Evolutionary conservation across 2,113 vertebrate species (phyloP).

Genomic region (Serilophus lunatus): DNA sequence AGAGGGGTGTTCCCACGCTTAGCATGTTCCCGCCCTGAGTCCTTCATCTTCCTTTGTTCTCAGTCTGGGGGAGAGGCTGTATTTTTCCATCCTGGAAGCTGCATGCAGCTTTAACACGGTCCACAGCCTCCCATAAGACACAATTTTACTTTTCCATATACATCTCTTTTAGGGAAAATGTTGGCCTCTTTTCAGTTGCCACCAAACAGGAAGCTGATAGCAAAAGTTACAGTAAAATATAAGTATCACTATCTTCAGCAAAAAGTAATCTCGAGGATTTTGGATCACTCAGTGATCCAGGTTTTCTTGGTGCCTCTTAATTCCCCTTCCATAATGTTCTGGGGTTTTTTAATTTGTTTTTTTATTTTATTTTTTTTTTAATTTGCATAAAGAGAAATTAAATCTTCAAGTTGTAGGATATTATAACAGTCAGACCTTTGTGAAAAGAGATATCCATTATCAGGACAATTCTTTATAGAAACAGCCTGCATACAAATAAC

Average conservation of each 20-base stretch:
- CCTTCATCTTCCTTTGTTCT: too few species aligned
- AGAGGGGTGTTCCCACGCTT: too few species aligned
- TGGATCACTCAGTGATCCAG: neutral
- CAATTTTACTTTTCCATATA: neutral
- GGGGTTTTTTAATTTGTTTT: neutral
- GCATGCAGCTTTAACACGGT: too few species aligned
- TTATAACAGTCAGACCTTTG: neutral
- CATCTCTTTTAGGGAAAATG: neutral
- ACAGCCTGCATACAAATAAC: neutral
- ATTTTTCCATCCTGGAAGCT: too few species aligned
- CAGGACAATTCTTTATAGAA: neutral
- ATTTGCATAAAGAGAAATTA: neutral
- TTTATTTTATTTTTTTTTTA: neutral
- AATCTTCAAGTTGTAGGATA: neutral
- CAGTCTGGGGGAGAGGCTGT: too few species aligned
- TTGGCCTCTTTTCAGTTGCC: neutral
- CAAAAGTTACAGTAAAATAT: neutral
- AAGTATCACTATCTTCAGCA: neutral
- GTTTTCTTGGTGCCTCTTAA: neutral
- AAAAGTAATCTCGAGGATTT: neutral
- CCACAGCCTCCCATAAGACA: too few species aligned
- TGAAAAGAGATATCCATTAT: neutral
- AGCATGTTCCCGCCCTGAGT: too few species aligned
- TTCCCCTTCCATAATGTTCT: neutral
- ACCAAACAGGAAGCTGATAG: neutral